Percentiles rank a stretch among this genome's conserved stretches.
Conservation (phyloP, 1,140 invertebrate species). For the Bombus superbus region DNA sequence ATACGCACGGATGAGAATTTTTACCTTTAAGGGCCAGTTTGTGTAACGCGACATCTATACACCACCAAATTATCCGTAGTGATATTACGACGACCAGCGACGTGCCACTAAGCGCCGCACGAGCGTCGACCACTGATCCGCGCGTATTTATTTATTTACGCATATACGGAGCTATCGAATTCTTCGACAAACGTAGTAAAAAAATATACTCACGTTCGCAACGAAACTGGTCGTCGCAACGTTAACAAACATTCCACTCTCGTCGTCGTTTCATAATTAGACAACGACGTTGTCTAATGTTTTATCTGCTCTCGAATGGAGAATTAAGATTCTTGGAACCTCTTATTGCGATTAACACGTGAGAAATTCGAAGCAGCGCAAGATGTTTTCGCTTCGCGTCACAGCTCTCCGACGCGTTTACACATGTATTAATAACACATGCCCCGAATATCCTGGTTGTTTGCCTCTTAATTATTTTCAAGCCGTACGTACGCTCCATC, state of each 20-base stretch:
- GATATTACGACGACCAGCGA: not conserved
- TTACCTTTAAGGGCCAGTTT: not conserved
- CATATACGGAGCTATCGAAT: not conserved
- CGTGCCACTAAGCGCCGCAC: not conserved
- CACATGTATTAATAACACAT: not conserved
- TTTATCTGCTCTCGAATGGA: not conserved
- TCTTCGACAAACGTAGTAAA: not conserved
- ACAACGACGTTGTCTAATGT: too few relatives aligned
- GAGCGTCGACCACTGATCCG: too few relatives aligned
- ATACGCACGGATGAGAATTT: too few relatives aligned
- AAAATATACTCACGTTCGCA: not conserved
- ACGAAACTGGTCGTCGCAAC: too few relatives aligned
- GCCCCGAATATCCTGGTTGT: not conserved
- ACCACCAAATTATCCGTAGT: not conserved
- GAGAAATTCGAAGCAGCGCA: not conserved
- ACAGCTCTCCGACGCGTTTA: not conserved
- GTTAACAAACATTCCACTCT: too few relatives aligned
- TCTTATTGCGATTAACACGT: not conserved
- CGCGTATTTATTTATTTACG: not conserved
- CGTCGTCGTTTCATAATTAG: too few relatives aligned
- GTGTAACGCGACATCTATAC: not conserved
- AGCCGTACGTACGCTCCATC: not conserved
- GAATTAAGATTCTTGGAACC: not conserved
- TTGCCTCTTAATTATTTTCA: slow-evolving; percentile 12
- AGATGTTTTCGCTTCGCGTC: slow-evolving; percentile 5